A percentile compares a stretch with the other conserved stretches of the same genome.
Evolutionary conservation across 2,888 invertebrate genomes (phyloP).

Genomic region (Lottia scabra): DNA sequence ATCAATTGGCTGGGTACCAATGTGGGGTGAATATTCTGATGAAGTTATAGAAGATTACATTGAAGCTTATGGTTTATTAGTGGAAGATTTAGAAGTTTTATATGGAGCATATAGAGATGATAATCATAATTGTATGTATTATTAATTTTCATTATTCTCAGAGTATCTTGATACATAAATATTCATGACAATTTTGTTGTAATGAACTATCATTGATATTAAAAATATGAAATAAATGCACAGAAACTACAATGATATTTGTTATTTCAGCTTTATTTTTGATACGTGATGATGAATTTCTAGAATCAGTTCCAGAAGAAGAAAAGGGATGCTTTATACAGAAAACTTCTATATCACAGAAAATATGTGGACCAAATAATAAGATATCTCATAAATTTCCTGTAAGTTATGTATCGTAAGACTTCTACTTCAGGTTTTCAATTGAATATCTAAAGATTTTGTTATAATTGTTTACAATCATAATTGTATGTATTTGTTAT

Average conservation of each 20-base stretch:
- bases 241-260: too few species aligned
- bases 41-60: conserved; percentile 57
- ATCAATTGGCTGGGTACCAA: conserved; percentile 60
- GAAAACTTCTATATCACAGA: conserved; percentile 50
- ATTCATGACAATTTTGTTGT: too few species aligned
- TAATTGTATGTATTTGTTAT: too few species aligned
- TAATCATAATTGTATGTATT: conserved; percentile 58
- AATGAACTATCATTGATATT: too few species aligned
- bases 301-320: conserved; percentile 45
- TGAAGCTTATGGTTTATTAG: conserved; percentile 54
- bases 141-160: too few species aligned
- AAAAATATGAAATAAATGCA: too few species aligned
- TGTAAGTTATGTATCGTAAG: conserved; percentile 48
- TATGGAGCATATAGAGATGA: conserved; percentile 61
- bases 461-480: too few species aligned
- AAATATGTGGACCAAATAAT: conserved; percentile 45
- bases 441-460: neutral
- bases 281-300: conserved; percentile 51
- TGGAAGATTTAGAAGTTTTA: conserved; percentile 59
- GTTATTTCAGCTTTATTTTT: conserved; percentile 54
- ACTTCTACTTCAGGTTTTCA: too few species aligned
- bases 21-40: conserved; percentile 62
- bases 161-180: neutral
- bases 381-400: conserved; percentile 58
- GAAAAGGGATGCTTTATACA: conserved; percentile 49